Base-by-base conservation (phyloP, 2,888 invertebrate species). In the Smittia sp. region DNA sequence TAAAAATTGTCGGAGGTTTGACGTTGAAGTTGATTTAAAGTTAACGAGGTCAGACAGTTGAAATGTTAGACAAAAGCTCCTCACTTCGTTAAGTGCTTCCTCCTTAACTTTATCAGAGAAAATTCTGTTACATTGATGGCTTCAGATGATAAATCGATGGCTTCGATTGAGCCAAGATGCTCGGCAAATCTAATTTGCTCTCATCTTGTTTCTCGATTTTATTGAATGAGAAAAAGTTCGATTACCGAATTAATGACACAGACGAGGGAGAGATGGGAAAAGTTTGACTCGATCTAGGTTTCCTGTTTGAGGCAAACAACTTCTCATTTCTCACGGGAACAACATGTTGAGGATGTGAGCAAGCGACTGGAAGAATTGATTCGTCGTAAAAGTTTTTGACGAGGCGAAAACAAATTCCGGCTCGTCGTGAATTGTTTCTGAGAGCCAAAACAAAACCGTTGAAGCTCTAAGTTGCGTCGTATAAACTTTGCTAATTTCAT, bases 291-390 rank as follows among this genome's bases (percentile, higher is more conserved):
- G 39, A 39, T 39, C n/a, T n/a, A 39, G 39, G 13, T 39, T 39
- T 46, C 46, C 15, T 46, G 11, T 46, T 46, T 2, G 3, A 32
- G n/a, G 46, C 46, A 46, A 32, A 46, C 46, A 46, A 46, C 46
- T 46, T 46, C 15, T 46, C 46, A 46, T 46, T 46, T 2, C 46
- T 32, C 32, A 6, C 32, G 32, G 32, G 32, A 9, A 32, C 3
- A 46, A 46, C 46, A 32, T 9, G 32, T 32, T 46, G 46, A 46
- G n/a, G 15, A 46, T 46, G n/a, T 46, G 13, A 15, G 46, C 46
- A 46, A 46, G 46, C 46, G 46, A 46, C 9, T 46, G 46, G 46
- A 46, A 46, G n/a, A 46, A 46, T 46, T 46, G 46, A 46, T 46
- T 46, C 15, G 46, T 15, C 13, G 15, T 46, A 46, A 46, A 46